A percentile compares a stretch with the other conserved stretches of the same genome.
These are phyloP conservation scores for Smittia aterrima DNA, from an alignment of 2,888 invertebrate species.

Conservation along the genomic window DNA sequence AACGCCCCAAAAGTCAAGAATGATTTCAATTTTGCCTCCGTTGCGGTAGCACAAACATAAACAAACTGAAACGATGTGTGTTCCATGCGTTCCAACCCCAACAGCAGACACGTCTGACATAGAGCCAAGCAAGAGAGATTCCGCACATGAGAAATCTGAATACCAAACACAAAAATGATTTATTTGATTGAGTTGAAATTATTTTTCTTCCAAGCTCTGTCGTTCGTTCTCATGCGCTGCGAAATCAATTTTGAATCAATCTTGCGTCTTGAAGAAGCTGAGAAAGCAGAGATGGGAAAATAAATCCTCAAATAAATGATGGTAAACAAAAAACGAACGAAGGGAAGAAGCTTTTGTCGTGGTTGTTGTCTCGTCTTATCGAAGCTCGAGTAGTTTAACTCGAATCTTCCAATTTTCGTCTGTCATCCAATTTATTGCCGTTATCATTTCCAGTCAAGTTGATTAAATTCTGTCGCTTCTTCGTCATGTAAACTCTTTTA, in stretches of 20 bases:
- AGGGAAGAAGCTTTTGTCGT: not conserved
- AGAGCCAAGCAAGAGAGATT: not conserved
- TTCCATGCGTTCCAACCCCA: too few species aligned
- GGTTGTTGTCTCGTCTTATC: not conserved
- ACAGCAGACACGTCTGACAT: too few species aligned
- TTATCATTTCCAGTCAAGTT: conserved; percentile 1
- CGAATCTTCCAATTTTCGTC: not conserved
- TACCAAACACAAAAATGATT: not conserved
- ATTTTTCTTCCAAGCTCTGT: not conserved
- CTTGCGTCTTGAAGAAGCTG: too few species aligned
- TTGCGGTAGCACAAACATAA: too few species aligned
- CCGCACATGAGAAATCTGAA: not conserved
- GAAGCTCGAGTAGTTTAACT: not conserved
- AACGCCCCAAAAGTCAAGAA: too few species aligned
- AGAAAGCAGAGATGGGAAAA: too few species aligned
- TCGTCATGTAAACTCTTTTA: not conserved
- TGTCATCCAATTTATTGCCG: not conserved
- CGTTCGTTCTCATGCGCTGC: too few species aligned
- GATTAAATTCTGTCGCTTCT: not conserved
- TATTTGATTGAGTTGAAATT: not conserved
- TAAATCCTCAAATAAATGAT: too few species aligned
- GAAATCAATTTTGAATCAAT: too few species aligned
- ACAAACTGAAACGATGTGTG: too few species aligned
- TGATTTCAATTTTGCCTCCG: too few species aligned
- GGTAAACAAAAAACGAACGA: too few species aligned